Evolutionary conservation across 2,888 invertebrate species (phyloP).

Genomic region (Andrena haemorrhoa): DNA sequence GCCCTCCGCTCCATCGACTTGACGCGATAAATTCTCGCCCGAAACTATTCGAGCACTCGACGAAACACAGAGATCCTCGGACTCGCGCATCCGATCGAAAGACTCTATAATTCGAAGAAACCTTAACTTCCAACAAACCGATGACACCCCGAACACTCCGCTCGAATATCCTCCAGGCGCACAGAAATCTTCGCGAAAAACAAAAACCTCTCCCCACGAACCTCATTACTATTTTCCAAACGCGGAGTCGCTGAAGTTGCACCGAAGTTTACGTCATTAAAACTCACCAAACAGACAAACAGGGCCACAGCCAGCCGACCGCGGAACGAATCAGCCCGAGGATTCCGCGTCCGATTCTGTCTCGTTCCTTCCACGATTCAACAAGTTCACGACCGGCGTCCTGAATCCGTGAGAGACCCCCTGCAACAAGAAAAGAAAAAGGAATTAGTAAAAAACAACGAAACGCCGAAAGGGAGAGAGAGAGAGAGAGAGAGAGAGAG

Average conservation of each 20-base stretch:
- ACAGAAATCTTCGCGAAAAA: too few species aligned
- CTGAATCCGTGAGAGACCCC: conserved; percentile 5
- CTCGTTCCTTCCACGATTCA: conserved; percentile 29
- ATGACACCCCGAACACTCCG: background rate
- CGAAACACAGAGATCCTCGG: background rate
- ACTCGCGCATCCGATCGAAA: background rate
- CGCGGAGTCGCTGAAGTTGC: background rate
- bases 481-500: background rate
- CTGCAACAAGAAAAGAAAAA: conserved; percentile 20
- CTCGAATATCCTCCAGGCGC: background rate
- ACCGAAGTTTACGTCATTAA: background rate
- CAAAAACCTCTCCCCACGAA: too few species aligned
- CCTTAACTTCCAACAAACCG: too few species aligned
- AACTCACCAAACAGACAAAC: conserved; percentile 11
- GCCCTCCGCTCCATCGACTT: conserved; percentile 1
- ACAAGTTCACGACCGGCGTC: conserved; percentile 33
- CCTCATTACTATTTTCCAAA: background rate
- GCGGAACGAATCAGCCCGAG: background rate
- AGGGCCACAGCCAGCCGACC: background rate
- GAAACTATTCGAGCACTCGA: background rate
- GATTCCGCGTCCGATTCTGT: conserved; percentile 10
- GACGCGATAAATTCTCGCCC: conserved; percentile 10
- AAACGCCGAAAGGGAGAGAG: background rate
- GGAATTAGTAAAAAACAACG: conserved; percentile 11
- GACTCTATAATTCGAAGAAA: background rate